Evolutionary conservation across 35 echinoderm and acorn worm genomes (phyloP).

Genomic region (Stichopus chloronotus): DNA sequence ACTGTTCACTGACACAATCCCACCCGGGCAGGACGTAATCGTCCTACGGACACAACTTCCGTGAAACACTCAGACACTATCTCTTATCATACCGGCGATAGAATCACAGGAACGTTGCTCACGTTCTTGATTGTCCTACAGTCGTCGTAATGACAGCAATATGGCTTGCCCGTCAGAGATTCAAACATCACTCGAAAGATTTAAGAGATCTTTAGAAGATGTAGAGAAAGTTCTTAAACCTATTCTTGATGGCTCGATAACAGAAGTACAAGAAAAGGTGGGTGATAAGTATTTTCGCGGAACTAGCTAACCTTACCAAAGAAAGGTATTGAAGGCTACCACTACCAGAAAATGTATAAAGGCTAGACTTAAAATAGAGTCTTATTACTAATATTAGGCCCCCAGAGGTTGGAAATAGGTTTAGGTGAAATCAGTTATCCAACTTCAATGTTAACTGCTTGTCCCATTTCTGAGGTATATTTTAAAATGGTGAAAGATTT

Average conservation of each 20-base stretch:
- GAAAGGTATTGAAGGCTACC: neutral
- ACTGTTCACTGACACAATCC: too few species aligned
- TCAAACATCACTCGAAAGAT: constrained; percentile 27
- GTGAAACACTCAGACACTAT: too few species aligned
- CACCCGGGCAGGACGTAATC: too few species aligned
- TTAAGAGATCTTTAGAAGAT: constrained; percentile 20
- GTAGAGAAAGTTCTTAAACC: constrained; percentile 30
- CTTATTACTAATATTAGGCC: neutral
- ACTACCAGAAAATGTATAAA: neutral
- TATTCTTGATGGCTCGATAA: constrained; percentile 38
- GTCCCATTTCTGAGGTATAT: too few species aligned
- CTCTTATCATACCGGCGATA: too few species aligned
- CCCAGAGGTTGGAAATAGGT: neutral
- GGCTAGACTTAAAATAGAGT: neutral
- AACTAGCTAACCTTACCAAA: neutral
- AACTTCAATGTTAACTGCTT: neutral
- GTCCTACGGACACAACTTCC: too few species aligned
- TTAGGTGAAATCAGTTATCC: neutral
- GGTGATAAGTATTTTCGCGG: neutral
- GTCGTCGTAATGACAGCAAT: neutral
- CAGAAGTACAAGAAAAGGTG: constrained; percentile 45
- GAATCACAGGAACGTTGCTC: too few species aligned
- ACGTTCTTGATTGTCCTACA: too few species aligned
- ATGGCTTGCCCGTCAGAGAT: constrained; percentile 25
- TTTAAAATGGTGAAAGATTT: too few species aligned